Conservation (phyloP, 2,113 vertebrate species). For the Grammomys surdaster region DNA sequence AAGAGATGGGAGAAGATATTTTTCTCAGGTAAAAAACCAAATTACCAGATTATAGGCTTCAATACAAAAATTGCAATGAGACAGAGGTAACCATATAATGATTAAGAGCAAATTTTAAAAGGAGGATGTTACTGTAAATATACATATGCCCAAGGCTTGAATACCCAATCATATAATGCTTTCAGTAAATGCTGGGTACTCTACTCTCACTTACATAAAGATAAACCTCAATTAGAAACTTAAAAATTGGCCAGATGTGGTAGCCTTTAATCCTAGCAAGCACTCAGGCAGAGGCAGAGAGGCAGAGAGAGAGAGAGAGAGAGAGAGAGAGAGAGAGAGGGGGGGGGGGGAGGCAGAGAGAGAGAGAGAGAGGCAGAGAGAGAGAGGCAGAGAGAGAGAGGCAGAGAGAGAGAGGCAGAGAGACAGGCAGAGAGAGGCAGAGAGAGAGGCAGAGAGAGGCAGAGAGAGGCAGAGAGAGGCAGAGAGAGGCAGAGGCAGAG, state of each 20-base stretch:
- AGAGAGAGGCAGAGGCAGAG: too few species aligned
- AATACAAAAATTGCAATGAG: neutral
- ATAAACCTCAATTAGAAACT: neutral
- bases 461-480: too few species aligned
- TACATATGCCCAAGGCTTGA: neutral
- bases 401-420: too few species aligned
- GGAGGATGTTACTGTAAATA: neutral
- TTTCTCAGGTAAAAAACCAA: neutral
- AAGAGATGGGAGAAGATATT: neutral
- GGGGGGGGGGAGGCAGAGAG: too few species aligned
- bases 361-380: too few species aligned
- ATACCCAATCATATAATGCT: neutral
- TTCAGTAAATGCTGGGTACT: neutral
- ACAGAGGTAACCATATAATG: neutral
- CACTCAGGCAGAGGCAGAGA: too few species aligned
- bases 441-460: too few species aligned
- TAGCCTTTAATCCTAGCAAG: neutral
- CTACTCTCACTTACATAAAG: neutral
- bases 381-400: too few species aligned
- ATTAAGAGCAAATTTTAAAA: neutral
- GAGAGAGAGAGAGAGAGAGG: too few species aligned
- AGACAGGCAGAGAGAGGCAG: too few species aligned
- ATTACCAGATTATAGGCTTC: neutral
- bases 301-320: too few species aligned
- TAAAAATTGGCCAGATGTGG: neutral